phyloP scores from a whole-genome alignment of 1,140 invertebrate species.

The Achroia grisella region DNA sequence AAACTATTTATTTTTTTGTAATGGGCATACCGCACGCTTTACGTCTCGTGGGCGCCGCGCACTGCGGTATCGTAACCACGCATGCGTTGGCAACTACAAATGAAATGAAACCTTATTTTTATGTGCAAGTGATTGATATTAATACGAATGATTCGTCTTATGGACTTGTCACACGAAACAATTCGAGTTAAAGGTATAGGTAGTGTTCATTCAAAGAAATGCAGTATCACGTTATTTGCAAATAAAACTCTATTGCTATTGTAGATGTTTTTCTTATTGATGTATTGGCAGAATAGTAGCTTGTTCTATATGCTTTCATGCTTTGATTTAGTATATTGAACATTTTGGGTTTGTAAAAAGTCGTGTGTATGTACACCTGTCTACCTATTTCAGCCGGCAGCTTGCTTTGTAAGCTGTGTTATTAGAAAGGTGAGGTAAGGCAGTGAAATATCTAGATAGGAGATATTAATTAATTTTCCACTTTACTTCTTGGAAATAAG shows the following conservation, averaged over 20 bases:
- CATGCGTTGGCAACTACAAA: conserved; percentile 36
- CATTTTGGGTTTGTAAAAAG: too few species aligned
- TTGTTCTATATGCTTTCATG: too few species aligned
- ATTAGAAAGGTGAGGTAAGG: too few species aligned
- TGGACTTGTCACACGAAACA: conserved; percentile 25
- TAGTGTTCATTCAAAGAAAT: conserved; percentile 23
- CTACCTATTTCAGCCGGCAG: too few species aligned
- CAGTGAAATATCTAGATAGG: too few species aligned
- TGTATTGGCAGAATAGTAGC: neutral
- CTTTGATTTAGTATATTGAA: neutral
- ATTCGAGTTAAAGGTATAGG: conserved; percentile 17
- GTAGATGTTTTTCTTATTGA: neutral
- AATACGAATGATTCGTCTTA: conserved; percentile 4
- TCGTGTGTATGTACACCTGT: too few species aligned
- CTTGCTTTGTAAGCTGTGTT: too few species aligned
- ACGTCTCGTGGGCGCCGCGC: conserved; percentile 34
- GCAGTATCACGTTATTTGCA: conserved; percentile 15
- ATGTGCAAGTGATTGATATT: conserved; percentile 1
- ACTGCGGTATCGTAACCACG: conserved; percentile 35
- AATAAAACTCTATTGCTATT: neutral
- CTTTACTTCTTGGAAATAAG: too few species aligned
- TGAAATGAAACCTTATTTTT: conserved; percentile 7
- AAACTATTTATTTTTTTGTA: conserved; percentile 22
- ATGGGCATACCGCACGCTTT: conserved; percentile 34
- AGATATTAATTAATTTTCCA: too few species aligned